Evolutionary conservation across 2,888 invertebrate species (phyloP), one percentile per base, ranked within the genome.

Genomic region (Melanostoma scalare): DNA sequence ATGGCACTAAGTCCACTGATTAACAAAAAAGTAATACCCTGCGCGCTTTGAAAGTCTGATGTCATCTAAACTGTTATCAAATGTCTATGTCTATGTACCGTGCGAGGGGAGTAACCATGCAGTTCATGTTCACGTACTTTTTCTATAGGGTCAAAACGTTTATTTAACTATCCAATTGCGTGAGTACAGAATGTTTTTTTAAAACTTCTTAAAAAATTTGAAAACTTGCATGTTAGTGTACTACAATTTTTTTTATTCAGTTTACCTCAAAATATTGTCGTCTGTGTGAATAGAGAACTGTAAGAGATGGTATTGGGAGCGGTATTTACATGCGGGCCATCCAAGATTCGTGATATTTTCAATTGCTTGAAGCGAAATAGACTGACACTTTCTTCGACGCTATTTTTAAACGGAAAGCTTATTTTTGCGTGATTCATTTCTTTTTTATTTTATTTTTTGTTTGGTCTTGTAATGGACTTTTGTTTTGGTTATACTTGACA

Each of bases 351-450:
- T 81, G 80, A 76, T 65, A 76, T 76, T 76, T 76, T 81, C 65
- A 81, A 71, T 81, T 81, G 74, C 58, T 65, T 38, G 69, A 75
- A 71, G 75, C 58, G 61, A 68, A 79, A 10, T 53, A 67, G 48
- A 48, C 38, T 69, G 80, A 71, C 80, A 81, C 80, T 81, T 81
- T 76, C 8, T 20, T 58, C 60, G 42, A 53, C 30, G 65, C 76
- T 81, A 81, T 81, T 81, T 81, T 71, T 81, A 81, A 80, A 69
- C 0, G 2, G 36, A 81, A 76, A 81, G 80, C 80, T 81, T 81
- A 56, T 60, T 63, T 69, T 75, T 36, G 56, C 50, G 60, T 80
- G 80, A 80, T 71, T 81, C 80, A 81, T 68, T 69, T 53, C 20
- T 30, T 6, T 53, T 46, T 20, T 44, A 6, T 44, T 50, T 56